Evolutionary conservation across 1,140 invertebrate species (phyloP).

Genomic region (Physella acuta): DNA sequence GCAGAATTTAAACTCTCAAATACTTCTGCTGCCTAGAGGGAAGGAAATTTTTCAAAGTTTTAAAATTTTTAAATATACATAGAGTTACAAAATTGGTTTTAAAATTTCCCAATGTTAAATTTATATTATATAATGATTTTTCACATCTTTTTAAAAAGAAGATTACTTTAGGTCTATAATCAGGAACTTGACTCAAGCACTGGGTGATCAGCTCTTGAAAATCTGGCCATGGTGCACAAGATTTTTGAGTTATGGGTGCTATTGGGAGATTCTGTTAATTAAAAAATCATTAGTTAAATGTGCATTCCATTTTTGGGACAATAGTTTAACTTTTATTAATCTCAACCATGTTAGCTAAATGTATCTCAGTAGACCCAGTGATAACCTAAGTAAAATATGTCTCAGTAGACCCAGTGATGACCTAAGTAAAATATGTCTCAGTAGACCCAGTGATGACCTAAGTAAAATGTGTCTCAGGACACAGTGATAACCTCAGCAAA

Average conservation of each 20-base stretch:
- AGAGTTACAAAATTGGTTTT: not conserved
- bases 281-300: too few relatives aligned
- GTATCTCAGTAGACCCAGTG: too few relatives aligned
- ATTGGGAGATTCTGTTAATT: conserved; percentile 37
- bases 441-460: too few relatives aligned
- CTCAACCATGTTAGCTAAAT: too few relatives aligned
- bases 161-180: conserved; percentile 44
- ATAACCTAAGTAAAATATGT: too few relatives aligned
- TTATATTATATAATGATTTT: too few relatives aligned
- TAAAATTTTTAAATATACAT: not conserved
- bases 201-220: conserved; percentile 44
- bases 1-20: conserved; percentile 34
- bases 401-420: too few relatives aligned
- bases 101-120: not conserved
- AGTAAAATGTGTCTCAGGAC: too few relatives aligned
- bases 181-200: conserved; percentile 46
- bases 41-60: conserved; percentile 4
- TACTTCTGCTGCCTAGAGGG: conserved; percentile 37
- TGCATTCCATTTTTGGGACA: too few relatives aligned
- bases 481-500: too few relatives aligned
- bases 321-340: too few relatives aligned
- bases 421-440: too few relatives aligned
- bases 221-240: conserved; percentile 44
- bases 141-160: not conserved
- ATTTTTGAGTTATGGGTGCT: conserved; percentile 35